A percentile compares a stretch with the other conserved stretches of the same genome.
phyloP scores from a whole-genome alignment of 2,888 invertebrate genomes.

The Deilephila elpenor region DNA sequence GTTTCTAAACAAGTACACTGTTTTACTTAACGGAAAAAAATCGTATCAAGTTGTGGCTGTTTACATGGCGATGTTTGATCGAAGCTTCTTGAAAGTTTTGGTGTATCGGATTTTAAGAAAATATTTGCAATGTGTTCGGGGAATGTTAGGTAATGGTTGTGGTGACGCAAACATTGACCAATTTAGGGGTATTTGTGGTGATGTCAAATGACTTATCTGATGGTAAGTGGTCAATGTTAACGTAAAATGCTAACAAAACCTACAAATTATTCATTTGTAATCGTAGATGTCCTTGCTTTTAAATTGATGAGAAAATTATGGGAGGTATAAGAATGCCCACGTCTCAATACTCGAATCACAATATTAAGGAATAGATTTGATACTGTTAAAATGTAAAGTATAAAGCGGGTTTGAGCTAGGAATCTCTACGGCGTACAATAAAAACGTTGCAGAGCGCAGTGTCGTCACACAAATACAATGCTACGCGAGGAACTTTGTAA shows the following conservation, averaged over 20 bases:
- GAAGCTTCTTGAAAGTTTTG: not conserved
- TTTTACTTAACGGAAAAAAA: constrained; percentile 22
- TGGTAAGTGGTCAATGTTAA: no score
- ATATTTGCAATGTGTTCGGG: not conserved
- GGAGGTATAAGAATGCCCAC: no score
- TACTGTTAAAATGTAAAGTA: not conserved
- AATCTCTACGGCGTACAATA: constrained; percentile 3
- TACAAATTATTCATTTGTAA: no score
- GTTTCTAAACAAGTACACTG: constrained; percentile 63
- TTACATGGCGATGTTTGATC: constrained; percentile 19
- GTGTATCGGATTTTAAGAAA: not conserved
- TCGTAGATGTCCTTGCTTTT: no score
- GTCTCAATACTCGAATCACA: not conserved
- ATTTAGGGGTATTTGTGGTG: no score
- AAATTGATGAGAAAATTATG: no score
- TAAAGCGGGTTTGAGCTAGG: not conserved
- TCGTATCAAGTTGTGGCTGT: constrained; percentile 33
- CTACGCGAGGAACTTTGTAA: constrained; percentile 54
- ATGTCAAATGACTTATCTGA: no score
- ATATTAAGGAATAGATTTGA: not conserved
- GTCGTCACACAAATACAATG: constrained; percentile 25
- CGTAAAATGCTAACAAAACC: no score
- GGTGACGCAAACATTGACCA: not conserved
- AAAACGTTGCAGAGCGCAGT: constrained; percentile 27
- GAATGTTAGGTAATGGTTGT: not conserved